Percentiles rank a stretch among this genome's conserved stretches.
These are phyloP conservation scores for Laticauda colubrina DNA, from an alignment of 2,113 vertebrate species.

Conservation along the genomic window DNA sequence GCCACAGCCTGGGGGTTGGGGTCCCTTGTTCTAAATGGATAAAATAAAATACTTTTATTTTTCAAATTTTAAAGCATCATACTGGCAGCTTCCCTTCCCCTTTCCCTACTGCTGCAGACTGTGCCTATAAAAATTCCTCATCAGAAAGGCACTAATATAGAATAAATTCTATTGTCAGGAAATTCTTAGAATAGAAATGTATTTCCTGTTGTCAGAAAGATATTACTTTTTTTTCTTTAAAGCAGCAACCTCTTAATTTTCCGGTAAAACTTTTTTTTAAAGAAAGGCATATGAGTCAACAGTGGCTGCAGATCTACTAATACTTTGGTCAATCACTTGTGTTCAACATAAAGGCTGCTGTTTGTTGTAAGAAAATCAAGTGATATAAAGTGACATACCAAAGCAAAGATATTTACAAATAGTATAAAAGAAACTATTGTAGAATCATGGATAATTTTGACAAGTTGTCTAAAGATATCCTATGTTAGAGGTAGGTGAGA, in stretches of 20 bases:
- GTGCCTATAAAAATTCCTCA: constrained; percentile 47
- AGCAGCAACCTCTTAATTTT: constrained; percentile 73
- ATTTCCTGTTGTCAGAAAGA: constrained; percentile 63
- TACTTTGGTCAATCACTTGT: constrained; percentile 76
- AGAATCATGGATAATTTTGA: constrained; percentile 59
- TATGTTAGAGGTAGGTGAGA: constrained; percentile 79
- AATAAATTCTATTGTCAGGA: constrained; percentile 49
- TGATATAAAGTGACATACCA: constrained; percentile 77
- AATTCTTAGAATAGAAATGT: constrained; percentile 35
- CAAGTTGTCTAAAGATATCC: constrained; percentile 66
- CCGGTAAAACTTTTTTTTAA: constrained; percentile 75
- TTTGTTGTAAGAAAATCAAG: constrained; percentile 66
- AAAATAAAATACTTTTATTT: constrained; percentile 49
- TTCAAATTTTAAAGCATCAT: constrained; percentile 29
- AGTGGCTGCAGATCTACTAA: constrained; percentile 64
- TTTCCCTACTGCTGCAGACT: constrained; percentile 34
- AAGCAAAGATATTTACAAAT: constrained; percentile 71
- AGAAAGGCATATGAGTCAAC: constrained; percentile 37
- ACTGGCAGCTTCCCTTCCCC: constrained; percentile 15
- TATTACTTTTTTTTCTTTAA: constrained; percentile 47
- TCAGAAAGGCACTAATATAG: constrained; percentile 45
- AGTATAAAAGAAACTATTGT: constrained; percentile 73
- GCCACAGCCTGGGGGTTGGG: not conserved
- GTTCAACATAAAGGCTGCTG: constrained; percentile 59
- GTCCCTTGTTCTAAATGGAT: constrained; percentile 50